Evolutionary conservation across 2,888 invertebrate genomes (phyloP).

Genomic region (Melanostoma scalare): DNA sequence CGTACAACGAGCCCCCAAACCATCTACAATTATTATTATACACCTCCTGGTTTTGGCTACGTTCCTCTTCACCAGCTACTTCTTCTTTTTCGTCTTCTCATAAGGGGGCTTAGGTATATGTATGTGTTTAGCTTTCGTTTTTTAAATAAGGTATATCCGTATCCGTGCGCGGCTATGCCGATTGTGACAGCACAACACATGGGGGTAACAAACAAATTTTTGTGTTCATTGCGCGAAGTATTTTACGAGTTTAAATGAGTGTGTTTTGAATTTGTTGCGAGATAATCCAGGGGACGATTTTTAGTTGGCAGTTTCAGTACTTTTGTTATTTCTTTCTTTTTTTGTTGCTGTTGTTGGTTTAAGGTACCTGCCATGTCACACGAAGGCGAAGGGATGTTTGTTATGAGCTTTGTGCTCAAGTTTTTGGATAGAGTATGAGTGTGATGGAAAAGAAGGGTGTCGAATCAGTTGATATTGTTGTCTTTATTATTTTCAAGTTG

Average conservation of each 20-base stretch:
- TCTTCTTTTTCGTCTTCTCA: conserved; percentile 1
- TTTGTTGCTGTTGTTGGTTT: background rate
- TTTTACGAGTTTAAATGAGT: conserved; percentile 41
- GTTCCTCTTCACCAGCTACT: background rate
- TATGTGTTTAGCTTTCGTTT: conserved; percentile 49
- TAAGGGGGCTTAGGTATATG: conserved; percentile 27
- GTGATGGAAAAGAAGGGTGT: background rate
- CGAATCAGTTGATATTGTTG: conserved; percentile 23
- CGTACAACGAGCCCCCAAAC: background rate
- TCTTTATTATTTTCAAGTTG: conserved; percentile 42
- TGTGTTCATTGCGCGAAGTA: conserved; percentile 47
- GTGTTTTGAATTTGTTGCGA: conserved; percentile 42
- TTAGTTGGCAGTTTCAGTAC: conserved; percentile 18
- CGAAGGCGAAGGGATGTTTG: conserved; percentile 29
- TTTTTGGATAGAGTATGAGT: background rate
- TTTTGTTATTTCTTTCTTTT: conserved; percentile 10
- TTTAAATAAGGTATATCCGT: conserved; percentile 43
- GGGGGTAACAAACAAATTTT: conserved; percentile 61
- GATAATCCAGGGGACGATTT: conserved; percentile 14
- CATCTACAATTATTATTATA: conserved; percentile 29
- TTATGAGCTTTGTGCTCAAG: conserved; percentile 30
- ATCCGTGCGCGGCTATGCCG: conserved; percentile 31
- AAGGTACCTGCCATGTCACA: no score
- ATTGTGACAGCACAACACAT: conserved; percentile 40
- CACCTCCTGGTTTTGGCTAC: conserved; percentile 29